Base-by-base conservation (phyloP, 2,888 invertebrate genomes). In the Carabus problematicus region DNA sequence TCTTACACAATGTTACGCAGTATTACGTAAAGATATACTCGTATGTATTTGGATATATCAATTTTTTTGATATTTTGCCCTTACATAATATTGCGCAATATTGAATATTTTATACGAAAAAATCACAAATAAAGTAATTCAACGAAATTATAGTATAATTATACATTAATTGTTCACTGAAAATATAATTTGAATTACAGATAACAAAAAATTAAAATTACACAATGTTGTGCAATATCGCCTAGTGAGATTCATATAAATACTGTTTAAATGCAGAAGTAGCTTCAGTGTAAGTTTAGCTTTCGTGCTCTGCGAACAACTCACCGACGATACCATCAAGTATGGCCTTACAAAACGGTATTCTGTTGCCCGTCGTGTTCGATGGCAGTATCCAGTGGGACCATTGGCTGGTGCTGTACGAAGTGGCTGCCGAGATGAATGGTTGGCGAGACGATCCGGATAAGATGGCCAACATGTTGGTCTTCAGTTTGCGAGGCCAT, bases 371-470 rank as follows among this genome's bases (percentile, higher is more conserved):
- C 43, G 64, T 64, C 9, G 16, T 64, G n/a, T 64, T 55, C 64
- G 64, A 64, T 42, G 64, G 64, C 9, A 55, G 42, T 6, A 64
- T 64, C 6, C 64, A 55, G 9, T 64, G 64, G 64, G 64, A 64
- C 8, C 64, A 64, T 19, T 64, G 64, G 64, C 14, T 64, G 29
- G 55, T 64, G 29, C 55, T 64, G 7, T 64, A 64, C 45, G 64
- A 64, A 56, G 56, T 64, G n/a, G 64, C 64, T 55, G 64, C 64
- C 0, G 56, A 55, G 8, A 64, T 64, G 56, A 64, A 64, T 55
- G 41, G 55, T 14, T 64, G 64, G 64, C 55, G 18, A 18, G n/a
- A 41, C 39, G 43, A 55, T 43, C 43, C 64, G 19, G 19, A 1
- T 2, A 56, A 64, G n/a, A 64, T 64, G 64, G 55, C 55, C 6